Conservation (phyloP, 2,888 invertebrate species). For the Tipula helvola region DNA sequence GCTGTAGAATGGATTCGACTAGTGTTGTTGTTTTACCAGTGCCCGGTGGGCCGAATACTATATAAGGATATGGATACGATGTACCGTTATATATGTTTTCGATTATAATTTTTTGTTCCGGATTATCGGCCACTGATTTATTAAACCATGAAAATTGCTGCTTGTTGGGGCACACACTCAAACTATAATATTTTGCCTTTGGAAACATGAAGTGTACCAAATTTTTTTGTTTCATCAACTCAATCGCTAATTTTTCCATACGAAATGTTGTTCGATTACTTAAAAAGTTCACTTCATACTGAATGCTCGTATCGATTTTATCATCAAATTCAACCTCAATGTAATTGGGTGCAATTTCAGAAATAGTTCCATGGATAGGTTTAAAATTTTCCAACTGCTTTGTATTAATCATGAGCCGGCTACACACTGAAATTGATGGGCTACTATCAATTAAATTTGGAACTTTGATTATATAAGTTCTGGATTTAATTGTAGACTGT, state of each 20-base stretch:
- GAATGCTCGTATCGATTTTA: neutral
- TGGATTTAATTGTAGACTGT: neutral
- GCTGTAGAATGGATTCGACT: constrained; percentile 55
- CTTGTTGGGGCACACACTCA: neutral
- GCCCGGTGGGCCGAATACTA: constrained; percentile 74
- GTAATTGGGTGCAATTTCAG: neutral
- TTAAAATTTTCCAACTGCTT: neutral
- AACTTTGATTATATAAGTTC: neutral
- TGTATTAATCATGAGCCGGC: neutral
- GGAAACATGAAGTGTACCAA: neutral
- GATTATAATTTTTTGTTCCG: constrained; percentile 52
- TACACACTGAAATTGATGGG: neutral
- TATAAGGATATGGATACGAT: constrained; percentile 55
- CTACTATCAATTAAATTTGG: neutral
- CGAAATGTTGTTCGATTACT: neutral
- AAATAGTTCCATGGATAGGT: neutral
- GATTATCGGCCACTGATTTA: constrained; percentile 38
- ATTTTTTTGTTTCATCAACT: neutral
- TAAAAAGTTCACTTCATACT: neutral
- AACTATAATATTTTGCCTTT: neutral
- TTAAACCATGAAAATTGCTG: constrained; percentile 20
- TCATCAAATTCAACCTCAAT: neutral
- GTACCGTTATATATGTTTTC: constrained; percentile 49
- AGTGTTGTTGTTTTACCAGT: constrained; percentile 62
- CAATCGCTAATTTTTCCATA: neutral